These are phyloP conservation scores for Micropoecilia bifurca DNA, from an alignment of 2,797 vertebrate genomes.

Conservation along the genomic window DNA sequence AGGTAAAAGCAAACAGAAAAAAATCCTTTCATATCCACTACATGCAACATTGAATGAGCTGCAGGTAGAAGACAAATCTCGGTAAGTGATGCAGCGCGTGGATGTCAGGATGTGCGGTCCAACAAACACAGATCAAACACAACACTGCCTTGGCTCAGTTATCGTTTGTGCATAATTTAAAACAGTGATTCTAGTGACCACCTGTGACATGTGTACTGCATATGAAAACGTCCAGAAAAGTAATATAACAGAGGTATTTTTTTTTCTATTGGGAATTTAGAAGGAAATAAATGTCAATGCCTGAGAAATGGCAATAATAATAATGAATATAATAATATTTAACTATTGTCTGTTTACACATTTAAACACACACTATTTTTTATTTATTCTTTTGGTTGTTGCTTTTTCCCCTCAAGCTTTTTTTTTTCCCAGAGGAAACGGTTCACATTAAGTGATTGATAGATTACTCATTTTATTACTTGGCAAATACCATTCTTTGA, in stretches of 20 bases:
- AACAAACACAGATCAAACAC: constrained; percentile 46
- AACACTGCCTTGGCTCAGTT: constrained; percentile 14
- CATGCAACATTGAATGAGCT: not conserved
- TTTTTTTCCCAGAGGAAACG: not conserved
- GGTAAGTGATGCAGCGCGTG: constrained; percentile 19
- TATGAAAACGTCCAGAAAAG: not conserved
- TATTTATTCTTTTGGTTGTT: too few relatives aligned
- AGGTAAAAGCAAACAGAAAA: not conserved
- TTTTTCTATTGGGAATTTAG: constrained; percentile 17
- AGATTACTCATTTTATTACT: not conserved
- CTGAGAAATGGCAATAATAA: not conserved
- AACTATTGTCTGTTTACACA: not conserved
- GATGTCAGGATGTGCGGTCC: constrained; percentile 53
- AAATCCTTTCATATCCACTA: not conserved
- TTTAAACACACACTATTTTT: not conserved
- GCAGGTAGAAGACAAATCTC: not conserved
- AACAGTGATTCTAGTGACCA: not conserved
- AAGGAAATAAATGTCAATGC: constrained; percentile 40
- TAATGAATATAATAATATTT: not conserved
- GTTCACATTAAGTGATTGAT: not conserved
- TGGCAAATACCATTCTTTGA: not conserved
- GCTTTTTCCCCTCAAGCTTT: not conserved
- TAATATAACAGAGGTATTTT: not conserved
- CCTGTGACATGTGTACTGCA: not conserved
- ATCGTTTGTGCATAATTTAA: constrained; percentile 6